Evolutionary conservation across 2,113 vertebrate species (phyloP), one percentile per base, ranked within the genome.

Genomic region (Oryzias celebensis): DNA sequence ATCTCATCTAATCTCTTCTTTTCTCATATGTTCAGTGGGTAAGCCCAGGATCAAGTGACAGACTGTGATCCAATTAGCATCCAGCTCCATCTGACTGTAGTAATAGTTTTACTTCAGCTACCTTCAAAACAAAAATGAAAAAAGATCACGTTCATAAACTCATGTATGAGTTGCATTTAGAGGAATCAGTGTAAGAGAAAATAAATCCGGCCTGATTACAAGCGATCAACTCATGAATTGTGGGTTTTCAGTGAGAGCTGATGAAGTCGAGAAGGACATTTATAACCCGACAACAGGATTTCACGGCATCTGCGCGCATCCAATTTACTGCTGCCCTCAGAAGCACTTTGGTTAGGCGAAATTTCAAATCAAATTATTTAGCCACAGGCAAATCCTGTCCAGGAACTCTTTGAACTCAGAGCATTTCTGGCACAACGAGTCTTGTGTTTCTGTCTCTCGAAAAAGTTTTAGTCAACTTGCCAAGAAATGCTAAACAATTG

Each of bases 21-120:
- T 50, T 73, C 70, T 71, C 66, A 18, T 72, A 72, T 75, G 71
- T 81, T 84, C 68, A 82, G 68, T 62, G 55, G 82, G 79, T 86
- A 85, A 86, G 77, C 61, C 28, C 45, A 51, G 75, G 84, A 82
- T 88, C 78, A 73, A 73, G 77, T 64, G 26, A 47, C 52, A 64
- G 69, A 80, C 67, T 55, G 72, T 68, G 77, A 90, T 90, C 49
- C 84, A 85, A 86, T 90, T 88, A 88, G 69, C 60, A 71, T 71
- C 80, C n/a, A 55, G 76, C 67, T 65, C 76, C 76, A 67, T 71
- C 82, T 76, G 80, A 85, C 44, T 60, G 14, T 26, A 28, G n/a
- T 18, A n/a, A 10, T 41, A 41, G 54, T 10, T 65, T 46, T 28
- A 15, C 24, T 26, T 26, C 49, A 22, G 22, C 61, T 47, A 24